Evolutionary conservation across 2,797 vertebrate genomes (phyloP).

Genomic region (Phyllotis vaccarum): DNA sequence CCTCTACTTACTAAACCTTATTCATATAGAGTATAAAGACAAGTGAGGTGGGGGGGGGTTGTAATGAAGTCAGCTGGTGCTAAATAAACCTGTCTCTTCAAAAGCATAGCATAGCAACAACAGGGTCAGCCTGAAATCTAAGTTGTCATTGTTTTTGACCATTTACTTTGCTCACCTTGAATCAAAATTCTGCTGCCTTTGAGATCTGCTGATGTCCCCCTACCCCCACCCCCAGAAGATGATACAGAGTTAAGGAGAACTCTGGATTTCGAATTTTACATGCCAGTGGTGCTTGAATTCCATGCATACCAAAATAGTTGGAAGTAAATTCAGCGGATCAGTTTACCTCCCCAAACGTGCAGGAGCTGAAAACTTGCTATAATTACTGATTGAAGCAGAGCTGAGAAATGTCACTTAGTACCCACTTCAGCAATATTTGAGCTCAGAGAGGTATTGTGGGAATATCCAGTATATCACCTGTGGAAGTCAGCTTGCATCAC

Average conservation of each 20-base stretch:
- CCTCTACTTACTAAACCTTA: constrained; percentile 32
- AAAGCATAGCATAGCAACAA: neutral
- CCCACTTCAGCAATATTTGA: neutral
- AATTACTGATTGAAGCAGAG: constrained; percentile 23
- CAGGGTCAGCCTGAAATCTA: neutral
- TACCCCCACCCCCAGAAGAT: too few species aligned
- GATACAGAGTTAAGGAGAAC: constrained; percentile 44
- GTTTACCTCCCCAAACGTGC: neutral
- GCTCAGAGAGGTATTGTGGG: neutral
- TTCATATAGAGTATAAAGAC: neutral
- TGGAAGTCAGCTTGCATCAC: neutral
- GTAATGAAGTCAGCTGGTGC: neutral
- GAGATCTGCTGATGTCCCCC: constrained; percentile 11
- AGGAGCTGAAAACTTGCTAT: neutral
- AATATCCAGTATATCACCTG: neutral
- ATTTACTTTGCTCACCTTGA: neutral
- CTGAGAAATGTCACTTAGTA: neutral
- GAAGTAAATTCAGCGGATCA: neutral
- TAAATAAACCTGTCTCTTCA: neutral
- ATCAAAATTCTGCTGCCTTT: neutral
- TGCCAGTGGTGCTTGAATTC: constrained; percentile 1
- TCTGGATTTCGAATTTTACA: constrained; percentile 56
- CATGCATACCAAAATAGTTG: neutral
- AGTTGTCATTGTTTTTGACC: neutral
- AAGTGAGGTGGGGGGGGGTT: neutral